phyloP scores from a whole-genome alignment of 2,113 vertebrate species.

The Amphiprion ocellaris region DNA sequence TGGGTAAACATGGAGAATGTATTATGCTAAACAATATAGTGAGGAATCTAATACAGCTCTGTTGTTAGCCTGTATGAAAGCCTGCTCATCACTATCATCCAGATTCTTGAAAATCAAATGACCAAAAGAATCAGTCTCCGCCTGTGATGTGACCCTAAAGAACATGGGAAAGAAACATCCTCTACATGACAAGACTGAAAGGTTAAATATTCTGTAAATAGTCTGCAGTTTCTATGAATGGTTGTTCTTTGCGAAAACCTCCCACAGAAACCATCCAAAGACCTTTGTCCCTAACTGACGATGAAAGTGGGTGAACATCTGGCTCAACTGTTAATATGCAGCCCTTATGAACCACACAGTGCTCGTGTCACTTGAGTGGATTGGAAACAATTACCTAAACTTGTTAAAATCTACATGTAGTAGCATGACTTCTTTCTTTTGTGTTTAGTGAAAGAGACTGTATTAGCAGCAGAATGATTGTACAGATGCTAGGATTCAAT shows the following conservation, averaged over 20 bases:
- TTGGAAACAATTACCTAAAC: conserved; percentile 17
- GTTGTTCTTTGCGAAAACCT: conserved; percentile 23
- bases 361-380: conserved; percentile 1
- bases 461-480: not conserved
- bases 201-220: conserved; percentile 20
- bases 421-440: not conserved
- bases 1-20: conserved; percentile 7
- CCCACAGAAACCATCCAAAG: conserved; percentile 14
- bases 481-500: too few species aligned
- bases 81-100: not conserved
- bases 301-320: conserved; percentile 45
- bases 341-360: not conserved
- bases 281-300: conserved; percentile 26
- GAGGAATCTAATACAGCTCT: not conserved
- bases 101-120: not conserved
- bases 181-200: not conserved
- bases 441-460: not conserved
- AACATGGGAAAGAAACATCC: not conserved
- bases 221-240: conserved; percentile 34
- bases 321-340: conserved; percentile 28
- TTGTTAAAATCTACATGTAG: conserved; percentile 4
- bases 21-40: not conserved
- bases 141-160: not conserved
- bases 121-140: not conserved
- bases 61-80: not conserved